phyloP scores from a whole-genome alignment of 2,113 vertebrate species.

The Excalfactoria chinensis region DNA sequence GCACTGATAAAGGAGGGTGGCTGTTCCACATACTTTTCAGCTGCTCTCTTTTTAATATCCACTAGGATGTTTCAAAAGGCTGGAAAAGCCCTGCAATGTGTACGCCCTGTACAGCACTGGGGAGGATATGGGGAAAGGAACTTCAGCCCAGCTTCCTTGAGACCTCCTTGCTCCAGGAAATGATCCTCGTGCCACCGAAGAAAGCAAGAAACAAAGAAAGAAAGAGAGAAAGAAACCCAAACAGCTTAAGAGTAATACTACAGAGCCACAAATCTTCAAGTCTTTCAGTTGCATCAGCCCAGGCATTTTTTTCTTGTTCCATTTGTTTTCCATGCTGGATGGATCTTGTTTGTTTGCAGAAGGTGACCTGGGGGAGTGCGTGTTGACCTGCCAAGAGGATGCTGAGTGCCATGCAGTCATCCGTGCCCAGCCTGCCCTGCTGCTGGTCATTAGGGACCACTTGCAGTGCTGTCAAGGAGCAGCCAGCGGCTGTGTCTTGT shows the following conservation, averaged over 20 bases:
- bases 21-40: background rate
- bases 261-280: background rate
- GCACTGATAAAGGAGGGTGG: slow-evolving; percentile 13
- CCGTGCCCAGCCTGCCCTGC: background rate
- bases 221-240: no score
- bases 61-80: background rate
- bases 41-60: background rate
- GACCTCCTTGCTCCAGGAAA: background rate
- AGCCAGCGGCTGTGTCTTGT: slow-evolving; percentile 46
- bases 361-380: background rate
- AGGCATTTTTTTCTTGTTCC: background rate
- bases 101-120: background rate
- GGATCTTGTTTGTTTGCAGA: background rate
- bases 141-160: background rate
- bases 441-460: slow-evolving; percentile 39
- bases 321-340: background rate
- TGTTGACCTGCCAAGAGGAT: background rate
- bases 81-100: background rate
- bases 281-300: background rate
- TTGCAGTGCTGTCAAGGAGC: background rate
- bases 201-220: no score
- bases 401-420: fast-evolving
- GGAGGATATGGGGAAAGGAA: background rate
- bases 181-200: background rate
- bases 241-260: background rate